These are phyloP conservation scores for Edolisoma coerulescens DNA, from an alignment of 2,113 vertebrate genomes.

Conservation along the genomic window DNA sequence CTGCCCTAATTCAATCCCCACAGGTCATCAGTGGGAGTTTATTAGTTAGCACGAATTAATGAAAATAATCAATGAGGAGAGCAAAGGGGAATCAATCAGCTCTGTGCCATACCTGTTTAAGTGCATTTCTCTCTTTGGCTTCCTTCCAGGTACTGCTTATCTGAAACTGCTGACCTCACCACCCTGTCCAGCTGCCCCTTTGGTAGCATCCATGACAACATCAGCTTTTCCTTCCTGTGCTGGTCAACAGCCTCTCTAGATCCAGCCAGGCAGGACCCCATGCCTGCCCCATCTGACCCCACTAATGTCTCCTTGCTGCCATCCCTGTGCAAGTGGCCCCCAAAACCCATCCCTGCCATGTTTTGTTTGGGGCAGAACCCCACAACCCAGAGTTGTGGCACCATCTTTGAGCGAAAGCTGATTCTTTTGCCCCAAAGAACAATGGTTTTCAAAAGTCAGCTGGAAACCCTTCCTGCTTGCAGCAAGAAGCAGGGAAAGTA, in stretches of 20 bases:
- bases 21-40: not conserved
- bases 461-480: not conserved
- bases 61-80: not conserved
- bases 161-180: not conserved
- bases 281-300: not conserved
- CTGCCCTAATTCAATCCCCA: not conserved
- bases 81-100: not conserved
- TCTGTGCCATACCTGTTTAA: not conserved
- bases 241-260: not conserved
- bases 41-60: not conserved
- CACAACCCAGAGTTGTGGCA: not conserved
- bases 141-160: not conserved
- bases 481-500: not conserved
- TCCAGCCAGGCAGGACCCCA: not conserved
- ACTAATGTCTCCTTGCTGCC: not conserved
- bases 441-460: not conserved
- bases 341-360: not conserved
- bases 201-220: not conserved
- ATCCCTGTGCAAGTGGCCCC: accelerated
- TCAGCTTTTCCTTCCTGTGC: not conserved
- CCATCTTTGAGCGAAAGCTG: not conserved
- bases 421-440: not conserved
- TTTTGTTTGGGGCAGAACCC: not conserved
- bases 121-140: not conserved
- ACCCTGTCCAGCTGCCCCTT: accelerated